Conservation (phyloP, 2,888 invertebrate species). For the Imbricaverruca yamaguchii region DNA sequence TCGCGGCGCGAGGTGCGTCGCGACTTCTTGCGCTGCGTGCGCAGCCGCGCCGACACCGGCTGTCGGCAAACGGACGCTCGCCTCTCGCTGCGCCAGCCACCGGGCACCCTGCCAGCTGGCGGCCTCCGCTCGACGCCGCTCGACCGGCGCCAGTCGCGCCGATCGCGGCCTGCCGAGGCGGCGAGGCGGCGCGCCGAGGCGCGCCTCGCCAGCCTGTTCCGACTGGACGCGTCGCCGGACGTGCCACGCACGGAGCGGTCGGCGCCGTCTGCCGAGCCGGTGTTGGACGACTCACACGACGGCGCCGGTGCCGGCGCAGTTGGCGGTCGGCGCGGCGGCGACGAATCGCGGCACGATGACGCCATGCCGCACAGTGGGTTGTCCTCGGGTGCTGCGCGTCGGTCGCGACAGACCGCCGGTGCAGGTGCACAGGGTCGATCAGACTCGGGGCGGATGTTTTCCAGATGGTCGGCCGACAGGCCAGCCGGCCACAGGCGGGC, state of each 20-base stretch:
- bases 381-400: too few relatives aligned
- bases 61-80: neutral
- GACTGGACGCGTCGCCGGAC: neutral
- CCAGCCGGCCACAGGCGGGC: neutral
- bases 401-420: too few relatives aligned
- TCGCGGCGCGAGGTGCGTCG: neutral
- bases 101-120: neutral
- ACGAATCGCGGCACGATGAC: neutral
- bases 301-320: neutral
- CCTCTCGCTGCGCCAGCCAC: constrained; percentile 4
- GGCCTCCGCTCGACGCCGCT: neutral
- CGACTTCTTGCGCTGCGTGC: neutral
- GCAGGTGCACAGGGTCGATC: too few relatives aligned
- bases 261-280: neutral
- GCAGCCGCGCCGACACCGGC: neutral
- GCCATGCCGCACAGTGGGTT: too few relatives aligned
- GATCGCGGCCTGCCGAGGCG: neutral
- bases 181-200: constrained; percentile 6
- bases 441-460: too few relatives aligned
- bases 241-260: neutral
- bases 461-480: neutral
- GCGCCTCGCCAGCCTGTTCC: neutral
- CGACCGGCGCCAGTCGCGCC: neutral
- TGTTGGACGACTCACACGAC: neutral
- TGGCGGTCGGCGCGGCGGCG: neutral